Percentiles rank a stretch among this genome's conserved stretches.
Conservation (phyloP, 2,888 invertebrate genomes). For the Baccha elongata region DNA sequence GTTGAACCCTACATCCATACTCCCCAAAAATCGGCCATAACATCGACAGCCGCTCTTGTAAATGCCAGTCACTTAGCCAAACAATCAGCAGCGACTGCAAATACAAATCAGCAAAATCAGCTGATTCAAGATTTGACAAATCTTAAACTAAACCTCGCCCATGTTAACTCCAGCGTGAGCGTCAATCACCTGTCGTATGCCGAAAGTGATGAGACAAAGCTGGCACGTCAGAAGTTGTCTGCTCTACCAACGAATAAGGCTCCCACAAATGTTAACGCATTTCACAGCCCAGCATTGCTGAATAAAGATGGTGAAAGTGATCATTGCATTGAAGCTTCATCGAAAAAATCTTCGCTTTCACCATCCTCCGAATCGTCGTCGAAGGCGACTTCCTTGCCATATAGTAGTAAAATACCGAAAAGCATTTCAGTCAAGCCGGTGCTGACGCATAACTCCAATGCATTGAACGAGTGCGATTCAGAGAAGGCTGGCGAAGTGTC, state of each 20-base stretch:
- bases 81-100: conserved; percentile 80
- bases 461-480: conserved; percentile 76
- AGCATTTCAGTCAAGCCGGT: conserved; percentile 62
- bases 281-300: conserved; percentile 73
- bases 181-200: conserved; percentile 84
- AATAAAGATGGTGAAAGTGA: conserved; percentile 62
- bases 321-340: conserved; percentile 87
- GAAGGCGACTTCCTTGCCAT: conserved; percentile 59
- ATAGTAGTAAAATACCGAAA: conserved; percentile 72
- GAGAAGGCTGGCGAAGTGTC: conserved; percentile 77
- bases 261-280: conserved; percentile 76
- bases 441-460: conserved; percentile 14
- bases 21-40: conserved; percentile 85
- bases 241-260: conserved; percentile 66
- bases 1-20: conserved; percentile 95
- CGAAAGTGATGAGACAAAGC: conserved; percentile 84
- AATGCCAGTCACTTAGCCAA: conserved; percentile 79
- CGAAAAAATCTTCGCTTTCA: conserved; percentile 82
- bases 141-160: conserved; percentile 77
- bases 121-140: conserved; percentile 82
- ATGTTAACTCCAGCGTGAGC: conserved; percentile 82
- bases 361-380: conserved; percentile 57
- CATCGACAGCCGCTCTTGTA: conserved; percentile 81
- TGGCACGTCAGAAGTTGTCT: conserved; percentile 81
- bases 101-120: conserved; percentile 81